These are phyloP conservation scores for Tanypteryx hageni DNA, from an alignment of 2,888 invertebrate species.

Conservation along the genomic window DNA sequence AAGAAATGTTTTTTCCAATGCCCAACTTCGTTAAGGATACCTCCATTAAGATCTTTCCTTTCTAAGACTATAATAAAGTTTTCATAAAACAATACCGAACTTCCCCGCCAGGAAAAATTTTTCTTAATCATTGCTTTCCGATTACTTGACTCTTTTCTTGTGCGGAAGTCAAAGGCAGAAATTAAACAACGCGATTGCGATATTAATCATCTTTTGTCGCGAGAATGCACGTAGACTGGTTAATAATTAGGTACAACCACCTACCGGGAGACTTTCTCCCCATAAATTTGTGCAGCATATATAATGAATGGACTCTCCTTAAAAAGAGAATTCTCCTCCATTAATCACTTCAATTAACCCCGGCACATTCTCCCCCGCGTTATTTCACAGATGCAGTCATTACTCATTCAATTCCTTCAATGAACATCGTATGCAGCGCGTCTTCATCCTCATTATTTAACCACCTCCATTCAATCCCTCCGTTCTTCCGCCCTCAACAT, in stretches of 20 bases:
- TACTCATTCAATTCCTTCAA: conserved; percentile 29
- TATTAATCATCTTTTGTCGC: neutral
- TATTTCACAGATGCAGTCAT: neutral
- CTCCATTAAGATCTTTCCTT: neutral
- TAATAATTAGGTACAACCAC: conserved; percentile 14
- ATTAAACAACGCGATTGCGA: neutral
- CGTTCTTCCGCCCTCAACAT: no score
- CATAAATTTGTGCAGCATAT: neutral
- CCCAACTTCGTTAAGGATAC: no score
- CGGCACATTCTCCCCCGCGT: neutral
- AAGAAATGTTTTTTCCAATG: no score
- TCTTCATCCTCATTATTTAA: conserved; percentile 9
- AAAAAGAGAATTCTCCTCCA: neutral
- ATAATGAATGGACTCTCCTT: neutral
- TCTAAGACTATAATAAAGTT: neutral
- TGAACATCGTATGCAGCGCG: neutral
- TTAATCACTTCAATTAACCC: conserved; percentile 15
- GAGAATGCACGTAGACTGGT: neutral
- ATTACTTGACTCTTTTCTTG: neutral
- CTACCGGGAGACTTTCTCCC: neutral
- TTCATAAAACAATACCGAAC: neutral
- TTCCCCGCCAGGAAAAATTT: neutral
- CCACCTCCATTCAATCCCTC: no score
- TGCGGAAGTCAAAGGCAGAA: neutral
- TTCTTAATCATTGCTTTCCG: neutral